Conservation (phyloP, 2,797 vertebrate species). For the Erpetoichthys calabaricus region DNA sequence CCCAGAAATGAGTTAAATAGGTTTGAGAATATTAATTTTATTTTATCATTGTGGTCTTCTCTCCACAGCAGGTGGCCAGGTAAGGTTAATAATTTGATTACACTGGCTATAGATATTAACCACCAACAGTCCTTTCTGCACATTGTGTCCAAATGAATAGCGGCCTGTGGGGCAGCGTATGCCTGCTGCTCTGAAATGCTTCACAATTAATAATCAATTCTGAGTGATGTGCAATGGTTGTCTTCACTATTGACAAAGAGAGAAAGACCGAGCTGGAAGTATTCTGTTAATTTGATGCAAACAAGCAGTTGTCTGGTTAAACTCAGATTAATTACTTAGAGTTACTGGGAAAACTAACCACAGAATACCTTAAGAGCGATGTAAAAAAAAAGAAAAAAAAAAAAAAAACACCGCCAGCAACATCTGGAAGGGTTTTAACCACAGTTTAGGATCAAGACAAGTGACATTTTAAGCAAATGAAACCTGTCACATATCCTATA, state of each 20-base stretch:
- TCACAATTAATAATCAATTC: too few species aligned
- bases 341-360: background rate
- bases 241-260: background rate
- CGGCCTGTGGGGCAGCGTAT: too few species aligned
- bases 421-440: conserved; percentile 31
- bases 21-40: too few species aligned
- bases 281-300: background rate
- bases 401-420: conserved; percentile 12
- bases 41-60: too few species aligned
- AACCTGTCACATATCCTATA: conserved; percentile 42
- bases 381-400: background rate
- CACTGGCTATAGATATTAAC: too few species aligned
- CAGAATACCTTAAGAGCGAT: conserved; percentile 1
- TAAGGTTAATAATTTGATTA: too few species aligned
- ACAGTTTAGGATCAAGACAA: conserved; percentile 30
- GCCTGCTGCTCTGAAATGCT: too few species aligned
- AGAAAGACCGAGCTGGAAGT: background rate
- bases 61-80: too few species aligned
- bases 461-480: conserved; percentile 37
- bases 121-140: too few species aligned
- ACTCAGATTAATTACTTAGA: conserved; percentile 1
- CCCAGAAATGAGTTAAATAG: too few species aligned
- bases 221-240: background rate
- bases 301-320: background rate
- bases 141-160: too few species aligned